These are phyloP conservation scores for Amia ocellicauda DNA, from an alignment of 2,113 vertebrate genomes.

Conservation along the genomic window DNA sequence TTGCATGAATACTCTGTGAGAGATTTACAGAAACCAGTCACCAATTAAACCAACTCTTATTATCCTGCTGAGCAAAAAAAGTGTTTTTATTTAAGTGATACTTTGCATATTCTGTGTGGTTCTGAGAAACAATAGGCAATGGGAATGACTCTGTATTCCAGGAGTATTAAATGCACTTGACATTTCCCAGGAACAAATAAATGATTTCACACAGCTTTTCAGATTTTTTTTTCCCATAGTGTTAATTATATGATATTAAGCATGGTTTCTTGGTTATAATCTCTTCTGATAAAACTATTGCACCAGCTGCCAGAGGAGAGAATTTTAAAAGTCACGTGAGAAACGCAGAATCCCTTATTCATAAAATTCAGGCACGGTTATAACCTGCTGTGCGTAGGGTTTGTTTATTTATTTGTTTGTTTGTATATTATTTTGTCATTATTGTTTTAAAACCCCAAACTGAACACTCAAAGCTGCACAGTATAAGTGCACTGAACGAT, in stretches of 20 bases:
- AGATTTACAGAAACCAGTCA: too few species aligned
- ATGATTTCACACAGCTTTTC: constrained; percentile 42
- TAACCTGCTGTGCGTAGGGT: too few species aligned
- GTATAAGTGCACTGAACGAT: too few species aligned
- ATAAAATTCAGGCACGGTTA: constrained; percentile 13
- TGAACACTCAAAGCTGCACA: too few species aligned
- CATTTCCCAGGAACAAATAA: constrained; percentile 54
- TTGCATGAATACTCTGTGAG: too few species aligned
- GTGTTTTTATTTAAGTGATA: too few species aligned
- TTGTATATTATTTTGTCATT: constrained; percentile 13
- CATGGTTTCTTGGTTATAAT: constrained; percentile 64
- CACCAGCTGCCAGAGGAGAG: constrained; percentile 45
- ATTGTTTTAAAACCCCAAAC: constrained; percentile 23
- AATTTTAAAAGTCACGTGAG: constrained; percentile 55
- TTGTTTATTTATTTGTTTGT: constrained; percentile 40
- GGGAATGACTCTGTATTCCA: constrained; percentile 16
- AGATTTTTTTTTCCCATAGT: constrained; percentile 34
- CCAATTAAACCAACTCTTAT: too few species aligned
- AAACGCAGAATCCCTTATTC: constrained; percentile 23
- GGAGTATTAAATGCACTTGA: constrained; percentile 42
- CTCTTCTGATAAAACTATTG: constrained; percentile 46
- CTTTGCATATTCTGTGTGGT: constrained; percentile 9
- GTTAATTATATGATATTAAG: constrained; percentile 65
- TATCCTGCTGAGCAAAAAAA: too few species aligned
- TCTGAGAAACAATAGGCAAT: not conserved